Conservation (phyloP, 64 coral and sea anemone genomes). For the Stichodactyla mertensii region DNA sequence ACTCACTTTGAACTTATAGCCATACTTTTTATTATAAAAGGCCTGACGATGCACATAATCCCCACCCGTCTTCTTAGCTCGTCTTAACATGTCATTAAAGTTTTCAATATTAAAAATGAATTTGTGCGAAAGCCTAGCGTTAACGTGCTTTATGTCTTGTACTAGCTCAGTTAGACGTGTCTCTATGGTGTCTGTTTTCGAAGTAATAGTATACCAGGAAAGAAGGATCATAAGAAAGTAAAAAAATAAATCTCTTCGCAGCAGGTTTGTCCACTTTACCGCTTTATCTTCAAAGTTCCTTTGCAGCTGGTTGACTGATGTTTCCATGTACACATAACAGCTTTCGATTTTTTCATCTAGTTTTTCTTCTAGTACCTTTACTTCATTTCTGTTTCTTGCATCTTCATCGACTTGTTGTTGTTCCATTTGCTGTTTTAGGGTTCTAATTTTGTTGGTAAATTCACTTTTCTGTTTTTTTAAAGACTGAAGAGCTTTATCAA, state of each 20-base stretch:
- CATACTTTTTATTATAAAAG: neutral
- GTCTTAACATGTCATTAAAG: neutral
- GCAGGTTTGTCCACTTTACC: neutral
- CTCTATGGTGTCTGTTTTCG: too few relatives aligned
- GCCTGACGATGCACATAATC: neutral
- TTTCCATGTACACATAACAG: neutral
- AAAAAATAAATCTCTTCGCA: neutral
- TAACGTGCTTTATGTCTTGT: too few relatives aligned
- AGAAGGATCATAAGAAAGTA: too few relatives aligned
- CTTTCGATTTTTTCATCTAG: neutral
- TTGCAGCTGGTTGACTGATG: neutral
- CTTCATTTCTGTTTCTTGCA: neutral
- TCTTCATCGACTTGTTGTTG: neutral
- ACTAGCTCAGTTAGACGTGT: too few relatives aligned
- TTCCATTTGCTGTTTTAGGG: neutral
- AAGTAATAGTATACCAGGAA: too few relatives aligned
- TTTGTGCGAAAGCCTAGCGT: neutral
- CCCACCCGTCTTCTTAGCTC: neutral
- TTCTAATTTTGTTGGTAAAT: neutral
- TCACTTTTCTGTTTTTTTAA: neutral
- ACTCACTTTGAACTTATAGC: neutral
- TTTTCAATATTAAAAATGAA: conserved; percentile 1
- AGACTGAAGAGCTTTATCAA: neutral
- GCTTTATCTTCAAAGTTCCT: neutral
- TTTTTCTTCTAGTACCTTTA: neutral